Percentiles rank a stretch among this genome's conserved stretches.
Conservation (phyloP, 2,113 vertebrate genomes). For the Stictonetta naevosa region DNA sequence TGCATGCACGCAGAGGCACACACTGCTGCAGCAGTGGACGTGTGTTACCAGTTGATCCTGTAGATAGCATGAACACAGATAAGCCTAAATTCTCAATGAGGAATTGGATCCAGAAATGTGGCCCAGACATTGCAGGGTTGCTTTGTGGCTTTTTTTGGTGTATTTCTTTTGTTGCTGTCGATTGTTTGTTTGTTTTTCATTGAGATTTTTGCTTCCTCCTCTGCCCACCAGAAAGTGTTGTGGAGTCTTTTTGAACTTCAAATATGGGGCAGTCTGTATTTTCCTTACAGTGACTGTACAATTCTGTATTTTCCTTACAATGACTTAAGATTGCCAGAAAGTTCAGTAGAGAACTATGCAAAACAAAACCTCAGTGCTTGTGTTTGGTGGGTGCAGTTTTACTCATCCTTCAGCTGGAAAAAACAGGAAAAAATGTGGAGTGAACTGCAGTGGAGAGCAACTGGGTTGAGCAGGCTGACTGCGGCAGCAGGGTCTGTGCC, state of each 20-base stretch:
- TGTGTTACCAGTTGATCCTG: neutral
- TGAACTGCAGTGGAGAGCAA: neutral
- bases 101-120: neutral
- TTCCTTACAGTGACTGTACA: neutral
- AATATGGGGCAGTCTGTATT: neutral
- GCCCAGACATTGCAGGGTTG: neutral
- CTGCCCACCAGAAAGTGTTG: neutral
- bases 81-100: neutral
- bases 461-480: neutral
- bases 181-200: neutral
- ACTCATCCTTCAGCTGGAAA: neutral
- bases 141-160: neutral
- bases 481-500: neutral
- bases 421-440: neutral
- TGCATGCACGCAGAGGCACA: neutral
- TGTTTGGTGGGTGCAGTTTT: neutral
- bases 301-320: neutral
- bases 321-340: neutral
- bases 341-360: neutral
- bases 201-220: neutral
- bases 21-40: accelerated
- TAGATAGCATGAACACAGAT: neutral
- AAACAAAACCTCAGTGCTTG: neutral
- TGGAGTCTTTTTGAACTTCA: neutral
- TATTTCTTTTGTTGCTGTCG: accelerated